Evolutionary conservation across 2,888 invertebrate species (phyloP).

Genomic region (Tachystola acroxantha): DNA sequence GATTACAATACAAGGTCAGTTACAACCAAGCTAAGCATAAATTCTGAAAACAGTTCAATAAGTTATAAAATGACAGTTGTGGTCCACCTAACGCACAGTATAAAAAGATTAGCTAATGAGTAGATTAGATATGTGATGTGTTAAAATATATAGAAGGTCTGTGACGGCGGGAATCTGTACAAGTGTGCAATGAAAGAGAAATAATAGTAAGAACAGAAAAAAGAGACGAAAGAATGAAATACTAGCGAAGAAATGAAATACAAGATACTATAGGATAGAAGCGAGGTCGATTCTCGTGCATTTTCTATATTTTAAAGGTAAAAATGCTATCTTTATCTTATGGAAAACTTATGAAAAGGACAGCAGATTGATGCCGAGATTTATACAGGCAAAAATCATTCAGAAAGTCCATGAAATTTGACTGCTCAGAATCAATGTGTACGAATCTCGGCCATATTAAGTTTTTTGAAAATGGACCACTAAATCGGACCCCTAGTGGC

Average conservation of each 20-base stretch:
- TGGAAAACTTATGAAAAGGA: no score
- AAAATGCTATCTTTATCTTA: no score
- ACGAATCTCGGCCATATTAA: no score
- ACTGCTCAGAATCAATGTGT: no score
- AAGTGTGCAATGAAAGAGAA: constrained; percentile 1
- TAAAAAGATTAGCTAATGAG: constrained; percentile 63
- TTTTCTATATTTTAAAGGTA: no score
- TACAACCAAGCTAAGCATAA: constrained; percentile 9
- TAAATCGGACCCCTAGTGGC: no score
- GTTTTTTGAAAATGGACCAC: no score
- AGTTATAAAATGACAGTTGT: constrained; percentile 22
- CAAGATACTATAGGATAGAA: no score
- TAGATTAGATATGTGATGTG: constrained; percentile 72
- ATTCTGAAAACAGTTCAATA: background rate
- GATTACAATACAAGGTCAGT: constrained; percentile 2
- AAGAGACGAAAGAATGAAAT: constrained; percentile 6
- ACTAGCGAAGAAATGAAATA: constrained; percentile 5
- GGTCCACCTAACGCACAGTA: constrained; percentile 69
- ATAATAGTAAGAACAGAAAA: constrained; percentile 5
- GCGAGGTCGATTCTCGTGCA: no score
- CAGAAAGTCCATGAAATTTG: no score
- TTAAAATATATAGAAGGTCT: constrained; percentile 47
- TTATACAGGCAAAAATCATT: no score
- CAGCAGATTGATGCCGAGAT: no score
- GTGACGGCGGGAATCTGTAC: constrained; percentile 31